Evolutionary conservation across 1,140 invertebrate species (phyloP).

Genomic region (Cherax quadricarinatus): DNA sequence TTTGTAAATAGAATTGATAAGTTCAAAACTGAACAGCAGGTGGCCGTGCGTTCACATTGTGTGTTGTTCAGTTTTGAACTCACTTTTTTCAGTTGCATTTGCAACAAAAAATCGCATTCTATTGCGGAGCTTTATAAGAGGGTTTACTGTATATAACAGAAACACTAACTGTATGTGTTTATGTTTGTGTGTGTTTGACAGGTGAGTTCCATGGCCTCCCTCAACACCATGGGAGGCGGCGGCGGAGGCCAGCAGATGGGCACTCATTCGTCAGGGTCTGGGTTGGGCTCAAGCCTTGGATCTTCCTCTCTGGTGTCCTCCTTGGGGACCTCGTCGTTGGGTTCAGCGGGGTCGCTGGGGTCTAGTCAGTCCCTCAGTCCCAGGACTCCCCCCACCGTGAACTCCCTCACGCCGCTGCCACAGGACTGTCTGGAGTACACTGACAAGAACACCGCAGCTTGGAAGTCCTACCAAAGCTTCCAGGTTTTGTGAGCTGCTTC

Average conservation of each 20-base stretch:
- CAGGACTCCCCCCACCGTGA: conserved; percentile 65
- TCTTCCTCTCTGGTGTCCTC: conserved; percentile 14
- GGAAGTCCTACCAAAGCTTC: conserved; percentile 75
- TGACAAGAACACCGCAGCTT: conserved; percentile 71
- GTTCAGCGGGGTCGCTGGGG: neutral
- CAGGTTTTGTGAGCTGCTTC: conserved; percentile 74
- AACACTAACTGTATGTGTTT: neutral
- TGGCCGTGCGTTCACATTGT: no score
- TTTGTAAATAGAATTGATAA: no score
- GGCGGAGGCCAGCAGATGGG: conserved; percentile 38
- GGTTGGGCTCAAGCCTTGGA: conserved; percentile 15
- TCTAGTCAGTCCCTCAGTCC: conserved; percentile 60
- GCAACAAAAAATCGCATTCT: no score
- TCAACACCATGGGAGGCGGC: conserved; percentile 69
- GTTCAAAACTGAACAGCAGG: no score
- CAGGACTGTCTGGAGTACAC: conserved; percentile 74
- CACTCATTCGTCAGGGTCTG: conserved; percentile 14
- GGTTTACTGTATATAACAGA: no score
- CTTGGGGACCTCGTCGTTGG: conserved; percentile 15
- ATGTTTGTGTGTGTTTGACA: neutral
- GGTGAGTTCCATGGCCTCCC: conserved; percentile 65
- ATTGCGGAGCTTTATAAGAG: no score
- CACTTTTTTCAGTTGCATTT: no score
- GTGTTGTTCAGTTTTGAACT: no score
- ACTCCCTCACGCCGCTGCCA: conserved; percentile 71